Evolutionary conservation across 2,113 vertebrate species (phyloP).

Genomic region (Cranoglanis bouderius): DNA sequence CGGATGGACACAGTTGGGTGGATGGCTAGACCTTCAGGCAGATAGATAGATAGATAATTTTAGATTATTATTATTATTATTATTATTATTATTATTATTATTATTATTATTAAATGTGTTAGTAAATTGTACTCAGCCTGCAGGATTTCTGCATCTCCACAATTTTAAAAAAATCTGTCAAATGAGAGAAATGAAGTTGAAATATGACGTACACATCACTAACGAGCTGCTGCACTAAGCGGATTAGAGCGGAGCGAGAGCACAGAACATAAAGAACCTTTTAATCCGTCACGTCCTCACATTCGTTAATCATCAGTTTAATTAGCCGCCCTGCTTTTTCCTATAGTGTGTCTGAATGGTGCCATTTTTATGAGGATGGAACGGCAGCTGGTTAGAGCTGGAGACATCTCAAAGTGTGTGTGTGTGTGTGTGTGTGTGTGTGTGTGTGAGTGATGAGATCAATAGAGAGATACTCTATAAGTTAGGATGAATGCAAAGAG

Average conservation of each 20-base stretch:
- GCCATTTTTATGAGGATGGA: background rate
- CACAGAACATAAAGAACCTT: constrained; percentile 4
- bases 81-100: background rate
- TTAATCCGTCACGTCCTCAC: constrained; percentile 14
- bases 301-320: constrained; percentile 16
- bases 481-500: background rate
- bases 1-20: background rate
- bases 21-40: background rate
- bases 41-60: background rate
- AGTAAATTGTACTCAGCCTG: background rate
- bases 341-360: background rate
- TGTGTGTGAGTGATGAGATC: background rate
- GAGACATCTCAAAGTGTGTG: constrained; percentile 43
- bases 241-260: background rate
- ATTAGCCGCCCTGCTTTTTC: background rate
- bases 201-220: background rate
- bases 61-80: background rate
- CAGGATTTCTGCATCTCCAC: background rate
- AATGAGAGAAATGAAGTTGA: background rate
- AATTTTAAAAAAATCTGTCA: background rate
- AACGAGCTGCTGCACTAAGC: background rate
- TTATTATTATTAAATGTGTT: background rate
- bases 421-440: constrained; percentile 29
- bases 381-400: background rate
- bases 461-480: background rate